Evolutionary conservation across 23 tunicate species (phyloP), one percentile per base, ranked within the genome.

Genomic region (Pegea sp.): DNA sequence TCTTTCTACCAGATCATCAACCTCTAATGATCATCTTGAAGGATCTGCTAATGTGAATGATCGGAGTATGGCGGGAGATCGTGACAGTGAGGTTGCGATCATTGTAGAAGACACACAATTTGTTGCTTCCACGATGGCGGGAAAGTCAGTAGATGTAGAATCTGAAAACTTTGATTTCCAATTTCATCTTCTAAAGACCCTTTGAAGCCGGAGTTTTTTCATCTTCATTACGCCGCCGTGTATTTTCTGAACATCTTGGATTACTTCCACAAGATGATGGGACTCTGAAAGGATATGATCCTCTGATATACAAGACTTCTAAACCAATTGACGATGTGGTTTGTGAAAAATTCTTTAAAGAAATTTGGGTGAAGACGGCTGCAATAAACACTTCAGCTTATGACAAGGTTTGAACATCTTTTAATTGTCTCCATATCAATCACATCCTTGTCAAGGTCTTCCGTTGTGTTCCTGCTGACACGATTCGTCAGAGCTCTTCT

Each of bases 11-110:
- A 4, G 28, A 56, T 8, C 7, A 44, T 26, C 16, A 8, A 8
- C 16, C 13, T 11, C 46, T 38, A 38, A 8, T 38, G 13, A 11
- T 11, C 46, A 38, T 38, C 11, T 38, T 38, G 11, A 60, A 78
- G 92, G 95, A 2, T 84, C 90, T 4, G 90, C 98, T 46, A 89
- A 89, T 61, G 71, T 89, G 31, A 89, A 89, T 59, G 98, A 89
- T 31, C 64, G 98, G 13, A 76, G 90, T 49, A 70, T 89, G 81
- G 53, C 79, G 4, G 98, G 98, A 8, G 34, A 31, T 5, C 61
- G 98, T 3, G 98, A 89, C 49, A 70, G 80, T 42, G 98, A 89
- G 49, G 90, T 77, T 5, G 98, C 98, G 22, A 66, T 89, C 63
- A 31, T 76, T 42, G 57, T 89, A 24, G 90, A 89, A 56, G 90